Evolutionary conservation across 2,113 vertebrate genomes (phyloP).

Genomic region (Menura novaehollandiae): DNA sequence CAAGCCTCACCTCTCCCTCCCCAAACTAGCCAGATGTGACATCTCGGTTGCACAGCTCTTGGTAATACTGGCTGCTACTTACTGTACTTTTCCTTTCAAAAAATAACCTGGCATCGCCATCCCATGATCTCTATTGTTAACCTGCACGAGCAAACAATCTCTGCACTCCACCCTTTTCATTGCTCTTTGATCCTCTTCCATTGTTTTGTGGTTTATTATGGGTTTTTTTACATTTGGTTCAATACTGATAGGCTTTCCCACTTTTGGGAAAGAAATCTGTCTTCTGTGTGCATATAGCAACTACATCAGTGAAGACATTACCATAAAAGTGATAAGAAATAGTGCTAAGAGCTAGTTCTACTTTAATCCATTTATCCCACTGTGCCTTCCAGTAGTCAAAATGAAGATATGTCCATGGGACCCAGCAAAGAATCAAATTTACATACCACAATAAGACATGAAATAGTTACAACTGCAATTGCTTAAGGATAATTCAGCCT

Average conservation of each 20-base stretch:
- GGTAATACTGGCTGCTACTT: neutral
- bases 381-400: constrained; percentile 36
- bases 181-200: neutral
- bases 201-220: neutral
- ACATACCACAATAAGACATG: constrained; percentile 39
- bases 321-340: constrained; percentile 51
- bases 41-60: neutral
- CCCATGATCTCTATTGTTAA: neutral
- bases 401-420: constrained; percentile 50
- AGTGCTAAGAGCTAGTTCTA: constrained; percentile 19
- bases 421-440: constrained; percentile 41
- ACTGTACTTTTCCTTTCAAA: neutral
- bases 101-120: neutral
- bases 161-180: neutral
- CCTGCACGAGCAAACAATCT: neutral
- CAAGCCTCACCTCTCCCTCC: neutral
- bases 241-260: neutral
- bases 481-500: constrained; percentile 48
- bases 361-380: constrained; percentile 55
- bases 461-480: constrained; percentile 50
- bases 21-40: neutral
- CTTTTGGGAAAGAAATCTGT: neutral
- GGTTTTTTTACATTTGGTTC: neutral
- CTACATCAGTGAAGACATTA: constrained; percentile 19
- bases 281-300: neutral